Conservation (phyloP, 2,113 vertebrate genomes). For the Empidonax traillii region DNA sequence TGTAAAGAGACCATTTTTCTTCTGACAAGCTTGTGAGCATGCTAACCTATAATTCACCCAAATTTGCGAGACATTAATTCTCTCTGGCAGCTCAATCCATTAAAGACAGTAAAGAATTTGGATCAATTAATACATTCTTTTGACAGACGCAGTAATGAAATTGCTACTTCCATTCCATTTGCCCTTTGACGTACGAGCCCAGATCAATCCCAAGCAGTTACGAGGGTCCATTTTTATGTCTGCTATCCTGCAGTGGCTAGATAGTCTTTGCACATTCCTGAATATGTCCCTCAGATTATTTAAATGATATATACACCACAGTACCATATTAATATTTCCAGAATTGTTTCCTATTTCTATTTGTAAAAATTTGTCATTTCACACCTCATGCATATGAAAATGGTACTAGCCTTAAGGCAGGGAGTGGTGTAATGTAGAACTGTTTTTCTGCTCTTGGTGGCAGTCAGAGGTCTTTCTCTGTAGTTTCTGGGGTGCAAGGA, state of each 20-base stretch:
- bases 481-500: not conserved
- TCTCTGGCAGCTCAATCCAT: slow-evolving; percentile 59
- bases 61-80: slow-evolving; percentile 56
- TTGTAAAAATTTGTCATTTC: not conserved
- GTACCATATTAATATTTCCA: not conserved
- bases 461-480: not conserved
- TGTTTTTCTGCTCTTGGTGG: not conserved
- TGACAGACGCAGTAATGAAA: slow-evolving; percentile 49
- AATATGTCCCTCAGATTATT: not conserved
- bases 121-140: slow-evolving; percentile 63
- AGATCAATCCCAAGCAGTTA: slow-evolving; percentile 14
- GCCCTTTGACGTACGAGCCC: not conserved
- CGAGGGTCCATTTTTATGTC: not conserved
- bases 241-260: not conserved
- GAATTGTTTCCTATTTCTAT: not conserved
- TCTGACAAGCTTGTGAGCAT: slow-evolving; percentile 24
- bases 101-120: slow-evolving; percentile 53
- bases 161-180: slow-evolving; percentile 41
- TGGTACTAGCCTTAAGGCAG: not conserved
- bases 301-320: not conserved
- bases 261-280: not conserved
- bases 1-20: slow-evolving; percentile 33
- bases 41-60: slow-evolving; percentile 58
- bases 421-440: not conserved
- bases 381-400: not conserved